These are phyloP conservation scores for Struthidea cinerea DNA, from an alignment of 2,113 vertebrate species.

Conservation along the genomic window DNA sequence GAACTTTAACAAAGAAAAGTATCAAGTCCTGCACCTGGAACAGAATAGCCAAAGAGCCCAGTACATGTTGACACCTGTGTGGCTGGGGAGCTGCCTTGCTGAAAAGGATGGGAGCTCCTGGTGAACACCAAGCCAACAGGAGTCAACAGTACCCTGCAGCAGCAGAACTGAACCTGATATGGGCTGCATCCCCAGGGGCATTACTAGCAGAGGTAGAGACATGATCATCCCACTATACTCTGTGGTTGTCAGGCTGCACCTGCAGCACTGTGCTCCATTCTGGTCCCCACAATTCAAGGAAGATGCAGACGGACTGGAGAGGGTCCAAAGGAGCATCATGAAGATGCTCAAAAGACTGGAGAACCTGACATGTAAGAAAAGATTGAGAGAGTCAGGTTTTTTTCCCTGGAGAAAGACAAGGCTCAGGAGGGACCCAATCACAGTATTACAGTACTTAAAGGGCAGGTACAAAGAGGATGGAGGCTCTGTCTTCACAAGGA, in stretches of 20 bases:
- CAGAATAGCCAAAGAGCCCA: neutral
- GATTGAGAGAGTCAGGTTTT: neutral
- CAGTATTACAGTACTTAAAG: neutral
- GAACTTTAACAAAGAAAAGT: neutral
- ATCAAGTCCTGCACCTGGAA: neutral
- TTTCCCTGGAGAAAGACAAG: neutral
- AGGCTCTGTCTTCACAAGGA: neutral
- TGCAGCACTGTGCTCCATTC: neutral
- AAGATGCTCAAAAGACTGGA: neutral
- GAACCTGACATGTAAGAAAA: neutral
- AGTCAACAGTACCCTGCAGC: neutral
- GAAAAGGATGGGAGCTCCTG: neutral
- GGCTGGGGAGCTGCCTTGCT: neutral
- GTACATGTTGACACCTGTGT: accelerated
- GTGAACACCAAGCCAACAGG: neutral
- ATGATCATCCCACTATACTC: neutral
- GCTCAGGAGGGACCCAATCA: neutral
- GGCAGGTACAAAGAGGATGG: neutral
- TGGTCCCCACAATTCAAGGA: neutral
- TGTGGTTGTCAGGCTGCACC: neutral
- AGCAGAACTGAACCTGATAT: neutral
- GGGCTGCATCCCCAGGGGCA: neutral
- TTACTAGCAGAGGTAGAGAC: neutral
- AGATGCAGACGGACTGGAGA: neutral
- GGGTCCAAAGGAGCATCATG: neutral